Evolutionary conservation across 2,888 invertebrate species (phyloP), one percentile per base, ranked within the genome.

Genomic region (Drepanosiphum platanoidis): DNA sequence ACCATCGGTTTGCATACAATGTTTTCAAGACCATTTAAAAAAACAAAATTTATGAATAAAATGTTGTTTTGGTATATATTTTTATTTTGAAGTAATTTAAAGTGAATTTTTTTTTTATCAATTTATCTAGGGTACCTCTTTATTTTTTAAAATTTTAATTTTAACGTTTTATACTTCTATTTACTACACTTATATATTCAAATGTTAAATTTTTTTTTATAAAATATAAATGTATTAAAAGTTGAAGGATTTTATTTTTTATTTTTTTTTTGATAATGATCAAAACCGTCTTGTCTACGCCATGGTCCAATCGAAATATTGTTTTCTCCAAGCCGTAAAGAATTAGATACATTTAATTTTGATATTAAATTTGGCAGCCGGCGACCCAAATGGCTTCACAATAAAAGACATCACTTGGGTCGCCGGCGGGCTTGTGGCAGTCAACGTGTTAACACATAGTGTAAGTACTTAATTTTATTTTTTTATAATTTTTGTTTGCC

Each of bases 1-100:
- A 72, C 72, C 27, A 72, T 72, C 42, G 3, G 42, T 72, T 27
- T 72, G 42, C 42, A 72, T 42, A 71, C 72, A 72, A 72, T 42
- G 27, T 4, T 72, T 72, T 42, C 27, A 72, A 72, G 11, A 42
- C 72, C 42, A 72, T 72, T 72, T 71, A 4, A 42, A 72, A 72
- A 72, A 42, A 30, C 15, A 2, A 27, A 42, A 36, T 72, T 39
- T 39, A 27, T n/a, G 39, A 71, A 13, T 70, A 39, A 7, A 39
- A n/a, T n/a, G n/a, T n/a, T n/a, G n/a, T n/a, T n/a, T n/a, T n/a
- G n/a, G n/a, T n/a, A n/a, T n/a, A n/a, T n/a, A n/a, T n/a, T n/a
- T n/a, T n/a, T n/a, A n/a, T n/a, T n/a, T n/a, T n/a, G n/a, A n/a
- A n/a, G n/a, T n/a, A n/a, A n/a, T n/a, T n/a, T n/a, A n/a, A n/a